A percentile compares a stretch with the other conserved stretches of the same genome.
These are phyloP conservation scores for Xylota sylvarum DNA, from an alignment of 2,888 invertebrate genomes.

Conservation along the genomic window DNA sequence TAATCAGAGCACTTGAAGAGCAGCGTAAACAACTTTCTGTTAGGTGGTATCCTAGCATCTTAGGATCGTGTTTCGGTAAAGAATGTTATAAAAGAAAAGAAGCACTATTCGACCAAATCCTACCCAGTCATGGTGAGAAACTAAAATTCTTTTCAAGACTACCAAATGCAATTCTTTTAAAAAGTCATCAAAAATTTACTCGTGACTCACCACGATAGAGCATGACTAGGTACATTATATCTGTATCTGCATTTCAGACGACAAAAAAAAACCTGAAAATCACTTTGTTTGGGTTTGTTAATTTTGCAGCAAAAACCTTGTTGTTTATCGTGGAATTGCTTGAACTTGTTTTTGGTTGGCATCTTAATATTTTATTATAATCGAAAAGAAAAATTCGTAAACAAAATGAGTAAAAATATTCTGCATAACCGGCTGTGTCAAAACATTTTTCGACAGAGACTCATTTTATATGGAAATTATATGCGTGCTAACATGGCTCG, in stretches of 20 bases:
- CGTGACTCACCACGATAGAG: neutral
- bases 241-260: neutral
- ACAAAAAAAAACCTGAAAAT: constrained; percentile 12
- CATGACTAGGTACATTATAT: too few species aligned
- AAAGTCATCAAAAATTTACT: neutral
- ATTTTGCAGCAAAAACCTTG: neutral
- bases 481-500: constrained; percentile 39
- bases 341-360: constrained; percentile 16
- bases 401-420: constrained; percentile 18
- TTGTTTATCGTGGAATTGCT: neutral
- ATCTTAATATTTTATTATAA: constrained; percentile 23
- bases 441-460: constrained; percentile 10
- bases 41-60: too few species aligned
- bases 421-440: constrained; percentile 47
- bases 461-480: constrained; percentile 37
- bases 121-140: too few species aligned
- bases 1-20: too few species aligned
- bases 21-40: too few species aligned
- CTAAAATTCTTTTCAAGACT: too few species aligned
- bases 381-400: constrained; percentile 25
- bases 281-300: neutral
- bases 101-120: too few species aligned
- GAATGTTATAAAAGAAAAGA: too few species aligned
- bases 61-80: too few species aligned
- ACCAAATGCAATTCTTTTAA: too few species aligned